These are phyloP conservation scores for Talpa occidentalis DNA, from an alignment of 2,113 vertebrate genomes.

Conservation along the genomic window DNA sequence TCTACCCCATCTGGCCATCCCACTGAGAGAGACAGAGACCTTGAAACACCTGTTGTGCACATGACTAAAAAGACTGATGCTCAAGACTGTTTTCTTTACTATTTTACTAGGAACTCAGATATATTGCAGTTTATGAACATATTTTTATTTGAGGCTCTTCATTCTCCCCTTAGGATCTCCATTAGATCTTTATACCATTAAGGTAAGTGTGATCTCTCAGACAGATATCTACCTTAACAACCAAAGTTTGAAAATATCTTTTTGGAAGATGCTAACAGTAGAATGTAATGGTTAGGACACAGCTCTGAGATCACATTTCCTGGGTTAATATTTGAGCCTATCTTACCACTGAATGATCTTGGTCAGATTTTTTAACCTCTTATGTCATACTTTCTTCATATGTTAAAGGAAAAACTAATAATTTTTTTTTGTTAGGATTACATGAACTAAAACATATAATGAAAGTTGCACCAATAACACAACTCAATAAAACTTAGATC, in stretches of 20 bases:
- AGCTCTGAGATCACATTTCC: background rate
- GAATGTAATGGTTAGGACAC: background rate
- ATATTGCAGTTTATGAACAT: background rate
- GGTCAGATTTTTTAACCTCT: background rate
- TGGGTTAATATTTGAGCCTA: background rate
- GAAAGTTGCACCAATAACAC: background rate
- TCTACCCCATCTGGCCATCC: background rate
- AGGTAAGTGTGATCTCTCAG: background rate
- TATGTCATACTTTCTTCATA: background rate
- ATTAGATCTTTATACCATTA: slow-evolving; percentile 14
- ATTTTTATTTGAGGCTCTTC: slow-evolving; percentile 27
- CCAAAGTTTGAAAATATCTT: background rate
- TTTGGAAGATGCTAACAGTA: too few relatives aligned
- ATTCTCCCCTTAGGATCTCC: background rate
- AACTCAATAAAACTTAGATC: slow-evolving; percentile 26
- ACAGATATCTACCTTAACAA: background rate
- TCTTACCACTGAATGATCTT: background rate
- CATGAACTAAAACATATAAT: background rate
- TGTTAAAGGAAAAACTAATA: background rate
- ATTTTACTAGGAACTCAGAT: background rate
- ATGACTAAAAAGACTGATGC: background rate
- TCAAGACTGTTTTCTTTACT: background rate
- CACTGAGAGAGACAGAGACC: background rate
- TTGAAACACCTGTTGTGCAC: background rate
- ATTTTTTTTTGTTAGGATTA: slow-evolving; percentile 27